A percentile compares a stretch with the other conserved stretches of the same genome.
phyloP scores from a whole-genome alignment of 2,797 vertebrate genomes.

The Dendrocincla tyrannina region DNA sequence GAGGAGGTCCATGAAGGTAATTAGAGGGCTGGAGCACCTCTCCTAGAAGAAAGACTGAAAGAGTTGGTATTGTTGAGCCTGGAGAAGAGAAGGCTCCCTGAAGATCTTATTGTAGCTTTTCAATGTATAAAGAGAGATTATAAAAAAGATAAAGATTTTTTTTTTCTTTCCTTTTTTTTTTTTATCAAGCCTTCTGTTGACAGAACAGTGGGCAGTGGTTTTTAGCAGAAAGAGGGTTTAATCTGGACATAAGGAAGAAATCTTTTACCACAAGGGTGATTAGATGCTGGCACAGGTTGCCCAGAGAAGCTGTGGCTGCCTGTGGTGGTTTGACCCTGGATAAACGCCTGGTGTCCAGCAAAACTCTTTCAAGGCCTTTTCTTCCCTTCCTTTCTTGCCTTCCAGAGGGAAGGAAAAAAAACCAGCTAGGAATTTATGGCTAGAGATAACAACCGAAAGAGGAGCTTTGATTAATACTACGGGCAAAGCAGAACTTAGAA shows the following conservation, averaged over 20 bases:
- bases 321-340: too few species aligned
- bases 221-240: background rate
- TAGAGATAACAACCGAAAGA: too few species aligned
- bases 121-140: background rate
- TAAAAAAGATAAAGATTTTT: background rate
- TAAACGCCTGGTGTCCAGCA: too few species aligned
- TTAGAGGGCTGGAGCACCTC: background rate
- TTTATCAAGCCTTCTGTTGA: background rate
- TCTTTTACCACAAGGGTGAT: background rate
- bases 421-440: too few species aligned
- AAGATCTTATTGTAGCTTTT: background rate
- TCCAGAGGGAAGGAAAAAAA: too few species aligned
- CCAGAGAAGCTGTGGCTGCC: background rate
- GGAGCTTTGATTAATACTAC: too few species aligned
- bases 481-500: too few species aligned
- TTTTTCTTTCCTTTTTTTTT: background rate
- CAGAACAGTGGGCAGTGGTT: background rate
- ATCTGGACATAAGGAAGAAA: background rate
- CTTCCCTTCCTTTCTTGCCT: too few species aligned
- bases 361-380: too few species aligned
- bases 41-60: background rate
- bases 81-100: background rate
- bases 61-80: background rate
- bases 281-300: background rate
- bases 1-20: background rate